Percentiles rank a stretch among this genome's conserved stretches.
Evolutionary conservation across 2,113 vertebrate genomes (phyloP).

Genomic region (Fulmarus glacialis): DNA sequence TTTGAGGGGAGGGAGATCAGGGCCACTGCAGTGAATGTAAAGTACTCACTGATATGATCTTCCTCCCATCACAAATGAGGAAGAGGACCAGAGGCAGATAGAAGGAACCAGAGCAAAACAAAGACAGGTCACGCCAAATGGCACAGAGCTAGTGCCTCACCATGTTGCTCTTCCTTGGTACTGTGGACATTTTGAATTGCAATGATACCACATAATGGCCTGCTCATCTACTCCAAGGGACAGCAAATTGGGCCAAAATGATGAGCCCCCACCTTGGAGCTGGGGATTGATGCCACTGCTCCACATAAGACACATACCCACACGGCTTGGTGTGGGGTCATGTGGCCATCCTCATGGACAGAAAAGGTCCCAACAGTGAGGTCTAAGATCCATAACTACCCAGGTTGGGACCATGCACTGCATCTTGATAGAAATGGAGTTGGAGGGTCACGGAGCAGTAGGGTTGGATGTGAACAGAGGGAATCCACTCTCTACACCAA

Average conservation of each 20-base stretch:
- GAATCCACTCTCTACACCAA: background rate
- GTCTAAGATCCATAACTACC: background rate
- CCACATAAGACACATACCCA: background rate
- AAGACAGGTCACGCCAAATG: background rate
- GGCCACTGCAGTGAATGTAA: background rate
- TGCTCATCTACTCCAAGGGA: background rate
- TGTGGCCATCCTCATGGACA: background rate
- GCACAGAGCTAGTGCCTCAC: background rate
- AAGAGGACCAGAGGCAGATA: background rate
- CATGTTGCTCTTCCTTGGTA: background rate
- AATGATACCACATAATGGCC: background rate
- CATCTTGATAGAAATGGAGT: background rate
- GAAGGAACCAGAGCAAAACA: background rate
- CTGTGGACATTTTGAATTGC: background rate
- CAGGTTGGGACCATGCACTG: accelerated
- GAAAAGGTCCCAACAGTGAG: background rate
- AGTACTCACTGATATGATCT: background rate
- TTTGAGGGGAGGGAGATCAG: background rate
- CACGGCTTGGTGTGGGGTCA: background rate
- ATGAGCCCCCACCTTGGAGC: background rate
- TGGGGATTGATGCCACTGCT: background rate
- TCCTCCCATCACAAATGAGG: background rate
- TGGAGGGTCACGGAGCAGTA: background rate
- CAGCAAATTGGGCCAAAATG: background rate
- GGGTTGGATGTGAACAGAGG: background rate